Percentiles rank a stretch among this genome's conserved stretches.
These are phyloP conservation scores for Thalpophila matura DNA, from an alignment of 2,888 invertebrate genomes.

Conservation along the genomic window DNA sequence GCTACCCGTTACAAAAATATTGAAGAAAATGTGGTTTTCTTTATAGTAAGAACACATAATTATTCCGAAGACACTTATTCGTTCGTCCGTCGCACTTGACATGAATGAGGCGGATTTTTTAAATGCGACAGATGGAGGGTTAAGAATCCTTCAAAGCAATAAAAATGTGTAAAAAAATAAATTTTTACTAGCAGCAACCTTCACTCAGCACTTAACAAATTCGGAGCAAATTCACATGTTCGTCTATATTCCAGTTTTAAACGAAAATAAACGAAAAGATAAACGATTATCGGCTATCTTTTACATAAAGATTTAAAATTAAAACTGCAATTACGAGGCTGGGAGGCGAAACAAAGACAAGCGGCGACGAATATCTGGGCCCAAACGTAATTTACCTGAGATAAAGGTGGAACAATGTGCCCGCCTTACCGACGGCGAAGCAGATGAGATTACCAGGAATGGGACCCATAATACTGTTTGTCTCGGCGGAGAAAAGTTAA, in stretches of 20 bases:
- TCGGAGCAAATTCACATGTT: not conserved
- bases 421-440: conserved; percentile 64
- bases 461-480: conserved; percentile 71
- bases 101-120: too few species aligned
- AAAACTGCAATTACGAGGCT: conserved; percentile 64
- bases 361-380: conserved; percentile 63
- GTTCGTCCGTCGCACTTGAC: too few species aligned
- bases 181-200: conserved; percentile 4
- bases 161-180: conserved; percentile 8
- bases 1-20: too few species aligned
- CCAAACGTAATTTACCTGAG: conserved; percentile 78
- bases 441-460: conserved; percentile 78
- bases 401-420: conserved; percentile 80
- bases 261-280: not conserved
- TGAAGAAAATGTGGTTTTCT: not conserved
- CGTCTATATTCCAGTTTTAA: not conserved
- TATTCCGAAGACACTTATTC: conserved; percentile 3
- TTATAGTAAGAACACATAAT: not conserved
- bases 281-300: conserved; percentile 39
- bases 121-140: too few species aligned
- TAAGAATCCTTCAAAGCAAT: not conserved
- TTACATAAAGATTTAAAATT: conserved; percentile 63
- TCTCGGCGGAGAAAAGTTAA: conserved; percentile 56
- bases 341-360: conserved; percentile 61
- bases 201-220: not conserved